Percentiles rank a stretch among this genome's conserved stretches.
phyloP scores from a whole-genome alignment of 2,888 invertebrate genomes.

The Cephus pulcher region DNA sequence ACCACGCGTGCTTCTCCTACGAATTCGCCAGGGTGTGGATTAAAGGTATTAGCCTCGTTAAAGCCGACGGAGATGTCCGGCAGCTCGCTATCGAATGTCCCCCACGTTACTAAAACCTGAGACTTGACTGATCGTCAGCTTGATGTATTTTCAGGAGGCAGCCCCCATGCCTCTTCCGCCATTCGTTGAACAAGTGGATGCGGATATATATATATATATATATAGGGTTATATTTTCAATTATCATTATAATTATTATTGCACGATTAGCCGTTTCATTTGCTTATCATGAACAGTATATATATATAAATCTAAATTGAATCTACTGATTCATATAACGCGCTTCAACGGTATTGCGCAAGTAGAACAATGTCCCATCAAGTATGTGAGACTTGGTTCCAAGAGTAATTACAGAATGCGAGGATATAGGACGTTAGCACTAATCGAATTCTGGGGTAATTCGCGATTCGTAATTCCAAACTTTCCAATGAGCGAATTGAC shows the following conservation, averaged over 20 bases:
- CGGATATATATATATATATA: no score
- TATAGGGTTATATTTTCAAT: no score
- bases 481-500: neutral
- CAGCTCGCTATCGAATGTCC: neutral
- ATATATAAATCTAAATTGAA: neutral
- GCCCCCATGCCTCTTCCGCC: neutral
- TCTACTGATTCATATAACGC: neutral
- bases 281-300: neutral
- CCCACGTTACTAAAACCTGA: neutral
- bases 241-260: no score
- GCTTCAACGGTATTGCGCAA: neutral
- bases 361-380: neutral
- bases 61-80: neutral
- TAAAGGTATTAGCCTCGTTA: conserved; percentile 39
- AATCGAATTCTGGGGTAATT: neutral
- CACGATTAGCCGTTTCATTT: neutral
- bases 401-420: neutral
- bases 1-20: conserved; percentile 38
- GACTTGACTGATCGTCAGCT: neutral
- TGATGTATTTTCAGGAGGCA: neutral
- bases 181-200: neutral
- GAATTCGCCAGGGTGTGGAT: conserved; percentile 44
- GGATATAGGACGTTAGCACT: neutral
- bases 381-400: neutral
- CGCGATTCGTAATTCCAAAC: neutral